phyloP scores from a whole-genome alignment of 2,888 invertebrate species.

The Drosophila sordidula region DNA sequence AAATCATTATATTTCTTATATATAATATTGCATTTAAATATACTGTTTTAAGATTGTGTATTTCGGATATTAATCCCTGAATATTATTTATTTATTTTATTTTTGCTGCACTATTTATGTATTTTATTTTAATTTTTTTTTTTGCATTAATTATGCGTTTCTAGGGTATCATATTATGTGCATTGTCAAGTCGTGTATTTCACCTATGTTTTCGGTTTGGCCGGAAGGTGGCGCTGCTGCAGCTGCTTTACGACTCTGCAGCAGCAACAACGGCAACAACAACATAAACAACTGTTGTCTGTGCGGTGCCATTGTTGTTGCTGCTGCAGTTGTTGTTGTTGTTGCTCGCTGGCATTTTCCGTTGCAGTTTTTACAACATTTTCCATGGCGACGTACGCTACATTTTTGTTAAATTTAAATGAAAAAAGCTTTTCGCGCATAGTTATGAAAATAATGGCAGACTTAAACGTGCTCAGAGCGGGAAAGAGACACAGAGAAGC shows the following conservation, averaged over 20 bases:
- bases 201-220: slow-evolving; percentile 37
- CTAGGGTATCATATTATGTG: slow-evolving; percentile 23
- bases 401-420: slow-evolving; percentile 72
- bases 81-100: too few relatives aligned
- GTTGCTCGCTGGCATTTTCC: slow-evolving; percentile 61
- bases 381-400: slow-evolving; percentile 45
- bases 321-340: slow-evolving; percentile 27
- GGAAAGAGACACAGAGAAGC: background rate
- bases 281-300: slow-evolving; percentile 56
- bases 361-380: slow-evolving; percentile 68
- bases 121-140: background rate
- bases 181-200: background rate
- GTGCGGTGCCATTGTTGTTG: slow-evolving; percentile 40
- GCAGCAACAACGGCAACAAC: slow-evolving; percentile 30
- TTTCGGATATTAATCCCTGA: too few relatives aligned
- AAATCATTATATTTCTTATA: background rate
- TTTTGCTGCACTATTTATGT: too few relatives aligned
- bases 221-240: slow-evolving; percentile 77
- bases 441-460: slow-evolving; percentile 76
- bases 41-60: too few relatives aligned
- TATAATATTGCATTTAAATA: too few relatives aligned
- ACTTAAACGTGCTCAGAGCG: slow-evolving; percentile 36
- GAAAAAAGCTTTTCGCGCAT: slow-evolving; percentile 77
- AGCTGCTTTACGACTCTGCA: slow-evolving; percentile 72
- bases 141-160: background rate